phyloP scores from a whole-genome alignment of 2,113 vertebrate genomes.

The Aspiorhynchus laticeps region DNA sequence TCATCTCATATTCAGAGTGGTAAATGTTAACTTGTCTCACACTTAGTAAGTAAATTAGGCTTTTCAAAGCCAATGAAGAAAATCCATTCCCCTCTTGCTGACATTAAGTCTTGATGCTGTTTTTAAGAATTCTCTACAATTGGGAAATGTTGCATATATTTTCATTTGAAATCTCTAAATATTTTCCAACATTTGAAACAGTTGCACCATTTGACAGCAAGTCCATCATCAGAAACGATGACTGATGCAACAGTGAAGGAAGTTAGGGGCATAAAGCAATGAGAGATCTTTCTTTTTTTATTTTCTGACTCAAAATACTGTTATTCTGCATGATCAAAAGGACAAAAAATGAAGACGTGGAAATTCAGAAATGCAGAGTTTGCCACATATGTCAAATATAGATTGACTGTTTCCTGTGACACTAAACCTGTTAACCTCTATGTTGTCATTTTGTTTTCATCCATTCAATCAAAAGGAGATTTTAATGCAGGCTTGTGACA shows the following conservation, averaged over 20 bases:
- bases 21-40: background rate
- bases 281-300: background rate
- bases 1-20: background rate
- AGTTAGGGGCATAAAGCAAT: background rate
- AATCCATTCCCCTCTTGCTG: background rate
- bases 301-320: conserved; percentile 11
- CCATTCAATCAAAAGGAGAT: background rate
- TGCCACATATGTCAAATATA: background rate
- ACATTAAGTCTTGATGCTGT: background rate
- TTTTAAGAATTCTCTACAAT: background rate
- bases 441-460: conserved; percentile 10
- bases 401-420: background rate
- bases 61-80: background rate
- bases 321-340: conserved; percentile 10
- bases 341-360: background rate
- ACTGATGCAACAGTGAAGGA: conserved; percentile 27
- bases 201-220: background rate
- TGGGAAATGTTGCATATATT: background rate
- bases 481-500: background rate
- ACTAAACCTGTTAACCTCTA: background rate
- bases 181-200: background rate
- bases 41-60: background rate
- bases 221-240: background rate
- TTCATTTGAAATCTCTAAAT: background rate
- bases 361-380: conserved; percentile 3